Conservation (phyloP, 2,113 vertebrate genomes). For the Xenopus tropicalis region UCB_Xtro_10.0 CM004451.2:73145501-73146000, state of each 20-base stretch:
- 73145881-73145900: slow-evolving; percentile 94
- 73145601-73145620: too few relatives aligned
- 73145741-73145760: too few relatives aligned
- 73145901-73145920: slow-evolving; percentile 77
- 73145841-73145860: slow-evolving; percentile 95
- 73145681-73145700: too few relatives aligned
- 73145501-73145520: too few relatives aligned
- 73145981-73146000: slow-evolving; percentile 75
- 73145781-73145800: slow-evolving; percentile 57
- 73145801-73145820: slow-evolving; percentile 79
- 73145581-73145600: too few relatives aligned
- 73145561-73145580: too few relatives aligned
- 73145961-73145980: slow-evolving; percentile 83
- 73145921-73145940: slow-evolving; percentile 98
- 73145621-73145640: too few relatives aligned
- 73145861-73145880: slow-evolving; percentile 88
- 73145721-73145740: slow-evolving; percentile 78
- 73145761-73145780: slow-evolving; percentile 65
- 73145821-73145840: slow-evolving; percentile 70
- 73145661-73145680: too few relatives aligned
- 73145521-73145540: too few relatives aligned
- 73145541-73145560: too few relatives aligned
- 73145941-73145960: slow-evolving; percentile 73
- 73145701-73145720: too few relatives aligned
- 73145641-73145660: too few relatives aligned